Percentiles rank a stretch among this genome's conserved stretches.
These are phyloP conservation scores for Drosophila punjabiensis DNA, from an alignment of 1,140 invertebrate species.

Conservation along the genomic window DNA sequence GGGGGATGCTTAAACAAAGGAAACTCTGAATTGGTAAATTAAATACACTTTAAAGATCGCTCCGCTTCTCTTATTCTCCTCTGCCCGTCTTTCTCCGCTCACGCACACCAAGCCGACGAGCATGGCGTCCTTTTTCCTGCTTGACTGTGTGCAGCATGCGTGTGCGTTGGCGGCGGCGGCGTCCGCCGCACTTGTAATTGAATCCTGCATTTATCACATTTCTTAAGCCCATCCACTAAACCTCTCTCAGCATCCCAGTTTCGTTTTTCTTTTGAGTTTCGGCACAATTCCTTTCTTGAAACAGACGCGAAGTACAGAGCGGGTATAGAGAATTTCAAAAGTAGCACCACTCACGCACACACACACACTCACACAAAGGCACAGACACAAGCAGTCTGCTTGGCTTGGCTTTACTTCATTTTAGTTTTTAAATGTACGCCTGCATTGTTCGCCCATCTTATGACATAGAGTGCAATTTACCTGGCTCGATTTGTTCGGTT, in stretches of 20 bases:
- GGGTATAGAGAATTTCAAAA: slow-evolving; percentile 82
- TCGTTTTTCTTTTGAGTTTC: slow-evolving; percentile 5
- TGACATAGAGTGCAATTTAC: slow-evolving; percentile 52
- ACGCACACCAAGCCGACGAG: slow-evolving; percentile 49
- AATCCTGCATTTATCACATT: slow-evolving; percentile 16
- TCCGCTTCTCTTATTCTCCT: slow-evolving; percentile 4
- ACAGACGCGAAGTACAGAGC: slow-evolving; percentile 66
- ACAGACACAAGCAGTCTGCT: slow-evolving; percentile 64
- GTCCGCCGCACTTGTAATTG: slow-evolving; percentile 50
- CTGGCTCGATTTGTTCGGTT: slow-evolving; percentile 49
- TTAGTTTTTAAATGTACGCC: slow-evolving; percentile 44
- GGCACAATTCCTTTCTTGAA: slow-evolving; percentile 45
- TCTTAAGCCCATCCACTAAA: slow-evolving; percentile 12
- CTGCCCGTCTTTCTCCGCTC: slow-evolving; percentile 19
- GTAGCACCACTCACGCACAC: slow-evolving; percentile 66
- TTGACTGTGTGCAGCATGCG: slow-evolving; percentile 31
- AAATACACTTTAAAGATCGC: slow-evolving; percentile 27
- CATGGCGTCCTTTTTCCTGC: slow-evolving; percentile 74
- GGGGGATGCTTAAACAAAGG: neutral
- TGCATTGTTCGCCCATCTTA: slow-evolving; percentile 27
- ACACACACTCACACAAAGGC: slow-evolving; percentile 49
- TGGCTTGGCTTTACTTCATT: slow-evolving; percentile 66
- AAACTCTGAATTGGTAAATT: neutral
- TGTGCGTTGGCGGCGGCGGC: slow-evolving; percentile 41
- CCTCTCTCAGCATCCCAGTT: slow-evolving; percentile 15